Conservation (phyloP, 1,140 invertebrate genomes). For the Saccostrea echinata region DNA sequence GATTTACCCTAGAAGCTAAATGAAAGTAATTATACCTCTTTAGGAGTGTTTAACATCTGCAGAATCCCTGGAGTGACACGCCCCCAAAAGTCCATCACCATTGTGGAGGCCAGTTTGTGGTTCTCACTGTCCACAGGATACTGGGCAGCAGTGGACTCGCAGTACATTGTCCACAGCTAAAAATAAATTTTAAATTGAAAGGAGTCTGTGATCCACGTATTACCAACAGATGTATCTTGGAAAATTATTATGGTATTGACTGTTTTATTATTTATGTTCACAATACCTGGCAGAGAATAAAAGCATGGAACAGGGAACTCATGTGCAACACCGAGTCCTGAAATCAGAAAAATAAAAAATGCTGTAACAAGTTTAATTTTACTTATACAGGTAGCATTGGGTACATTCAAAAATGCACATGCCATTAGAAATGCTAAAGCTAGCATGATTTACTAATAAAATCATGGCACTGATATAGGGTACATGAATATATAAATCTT, state of each 20-base stretch:
- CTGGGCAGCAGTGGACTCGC: conserved; percentile 90
- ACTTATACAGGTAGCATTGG: background rate
- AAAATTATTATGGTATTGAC: too few species aligned
- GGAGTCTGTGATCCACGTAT: too few species aligned
- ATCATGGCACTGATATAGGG: background rate
- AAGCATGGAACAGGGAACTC: conserved; percentile 88
- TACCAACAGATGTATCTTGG: too few species aligned
- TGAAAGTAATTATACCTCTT: conserved; percentile 67
- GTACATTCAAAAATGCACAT: background rate
- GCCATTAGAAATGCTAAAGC: background rate
- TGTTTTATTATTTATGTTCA: background rate
- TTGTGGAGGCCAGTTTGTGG: conserved; percentile 76
- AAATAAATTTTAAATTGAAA: background rate
- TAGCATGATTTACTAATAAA: background rate
- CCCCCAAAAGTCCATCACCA: conserved; percentile 99
- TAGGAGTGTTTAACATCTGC: conserved; percentile 95
- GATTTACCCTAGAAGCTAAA: background rate
- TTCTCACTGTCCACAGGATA: conserved; percentile 82
- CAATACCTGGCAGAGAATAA: conserved; percentile 84
- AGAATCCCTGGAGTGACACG: conserved; percentile 97
- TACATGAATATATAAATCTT: background rate
- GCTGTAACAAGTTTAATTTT: too few species aligned
- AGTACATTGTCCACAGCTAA: conserved; percentile 98
- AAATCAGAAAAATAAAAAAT: conserved; percentile 56
- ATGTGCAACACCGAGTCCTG: conserved; percentile 89